Evolutionary conservation across 2,888 invertebrate genomes (phyloP).

Genomic region (Thymelicus acteon): DNA sequence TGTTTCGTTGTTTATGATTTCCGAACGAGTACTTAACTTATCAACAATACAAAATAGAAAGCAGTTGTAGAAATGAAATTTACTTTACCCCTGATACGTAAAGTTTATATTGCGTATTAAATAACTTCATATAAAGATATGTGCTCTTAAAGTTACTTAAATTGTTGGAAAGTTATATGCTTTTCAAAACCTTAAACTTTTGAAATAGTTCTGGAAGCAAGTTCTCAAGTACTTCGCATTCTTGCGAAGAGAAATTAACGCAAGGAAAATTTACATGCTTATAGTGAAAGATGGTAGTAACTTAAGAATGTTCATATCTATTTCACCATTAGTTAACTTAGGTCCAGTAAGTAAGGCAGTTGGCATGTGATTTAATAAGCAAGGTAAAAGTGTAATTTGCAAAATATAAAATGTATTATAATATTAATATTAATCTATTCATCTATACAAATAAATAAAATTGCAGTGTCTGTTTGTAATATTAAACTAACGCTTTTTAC

Average conservation of each 20-base stretch:
- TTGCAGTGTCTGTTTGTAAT: too few relatives aligned
- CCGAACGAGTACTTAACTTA: constrained; percentile 9
- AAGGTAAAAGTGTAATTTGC: too few relatives aligned
- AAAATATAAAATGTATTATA: too few relatives aligned
- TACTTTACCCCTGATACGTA: background rate
- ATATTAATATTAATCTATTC: too few relatives aligned
- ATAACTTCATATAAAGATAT: background rate
- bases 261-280: background rate
- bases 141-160: background rate
- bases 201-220: constrained; percentile 57
- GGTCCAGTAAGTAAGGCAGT: too few relatives aligned
- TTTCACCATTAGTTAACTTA: background rate
- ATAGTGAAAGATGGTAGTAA: background rate
- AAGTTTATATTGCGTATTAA: background rate
- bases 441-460: too few relatives aligned
- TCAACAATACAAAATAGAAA: constrained; percentile 1
- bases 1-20: constrained; percentile 26
- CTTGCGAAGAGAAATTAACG: background rate
- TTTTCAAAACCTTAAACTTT: constrained; percentile 50
- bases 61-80: constrained; percentile 8
- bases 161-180: constrained; percentile 41
- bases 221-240: background rate
- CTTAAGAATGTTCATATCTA: background rate
- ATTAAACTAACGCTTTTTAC: too few relatives aligned
- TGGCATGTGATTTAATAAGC: too few relatives aligned